phyloP scores from a whole-genome alignment of 2,113 vertebrate genomes.

The Anolis sagrei region DNA sequence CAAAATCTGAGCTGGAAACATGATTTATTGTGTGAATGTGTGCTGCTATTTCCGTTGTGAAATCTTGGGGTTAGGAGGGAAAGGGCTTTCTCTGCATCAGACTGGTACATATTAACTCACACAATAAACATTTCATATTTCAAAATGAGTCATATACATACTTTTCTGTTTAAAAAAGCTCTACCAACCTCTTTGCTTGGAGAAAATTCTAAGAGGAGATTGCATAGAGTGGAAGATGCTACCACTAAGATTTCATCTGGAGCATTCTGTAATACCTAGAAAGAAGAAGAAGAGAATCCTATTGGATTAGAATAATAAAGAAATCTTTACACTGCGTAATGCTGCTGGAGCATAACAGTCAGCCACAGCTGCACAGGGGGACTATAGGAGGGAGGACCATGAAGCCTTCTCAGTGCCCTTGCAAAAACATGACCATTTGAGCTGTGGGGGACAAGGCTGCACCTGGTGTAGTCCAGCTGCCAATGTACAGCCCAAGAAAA shows the following conservation, averaged over 20 bases:
- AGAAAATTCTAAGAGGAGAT: conserved; percentile 97
- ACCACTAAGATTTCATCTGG: conserved; percentile 97
- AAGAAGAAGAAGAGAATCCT: conserved; percentile 3
- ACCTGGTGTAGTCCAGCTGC: too few species aligned
- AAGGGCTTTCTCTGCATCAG: background rate
- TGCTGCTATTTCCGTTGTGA: background rate
- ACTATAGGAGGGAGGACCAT: too few species aligned
- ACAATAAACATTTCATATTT: background rate
- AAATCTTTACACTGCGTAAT: background rate
- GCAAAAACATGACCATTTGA: too few species aligned
- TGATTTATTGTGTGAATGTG: background rate
- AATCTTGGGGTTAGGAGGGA: background rate
- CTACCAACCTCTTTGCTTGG: conserved; percentile 96
- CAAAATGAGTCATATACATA: background rate
- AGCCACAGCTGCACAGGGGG: too few species aligned
- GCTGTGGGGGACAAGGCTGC: too few species aligned
- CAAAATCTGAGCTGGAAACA: background rate
- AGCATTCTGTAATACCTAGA: conserved; percentile 95
- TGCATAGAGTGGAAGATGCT: conserved; percentile 98
- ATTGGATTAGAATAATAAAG: background rate
- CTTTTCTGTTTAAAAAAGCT: background rate
- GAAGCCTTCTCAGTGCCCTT: too few species aligned
- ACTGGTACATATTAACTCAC: background rate
- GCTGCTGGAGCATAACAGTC: too few species aligned
- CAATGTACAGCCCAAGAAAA: background rate